A percentile compares a stretch with the other conserved stretches of the same genome.
Evolutionary conservation across 2,888 invertebrate genomes (phyloP).

Genomic region (Pseudanteris insignis): DNA sequence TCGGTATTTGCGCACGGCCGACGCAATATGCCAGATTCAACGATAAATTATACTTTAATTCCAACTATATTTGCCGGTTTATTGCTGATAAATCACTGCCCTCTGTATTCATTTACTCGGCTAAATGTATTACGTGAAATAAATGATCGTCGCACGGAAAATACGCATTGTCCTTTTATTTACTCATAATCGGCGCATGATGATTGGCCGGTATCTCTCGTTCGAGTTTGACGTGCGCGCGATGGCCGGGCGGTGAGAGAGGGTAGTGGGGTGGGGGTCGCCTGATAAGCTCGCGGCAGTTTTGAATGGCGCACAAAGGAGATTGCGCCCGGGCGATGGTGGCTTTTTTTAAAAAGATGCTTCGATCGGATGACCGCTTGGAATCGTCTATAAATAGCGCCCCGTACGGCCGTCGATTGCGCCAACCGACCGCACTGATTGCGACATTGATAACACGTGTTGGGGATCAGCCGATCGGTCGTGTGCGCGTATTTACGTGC

Average conservation of each 20-base stretch:
- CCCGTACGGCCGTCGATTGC: constrained; percentile 53
- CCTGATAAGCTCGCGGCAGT: constrained; percentile 26
- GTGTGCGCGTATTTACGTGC: constrained; percentile 66
- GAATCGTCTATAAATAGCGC: constrained; percentile 65
- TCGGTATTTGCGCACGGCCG: constrained; percentile 21
- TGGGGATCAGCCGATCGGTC: constrained; percentile 63
- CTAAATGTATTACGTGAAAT: constrained; percentile 31
- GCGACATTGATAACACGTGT: constrained; percentile 65
- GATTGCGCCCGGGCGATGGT: constrained; percentile 18
- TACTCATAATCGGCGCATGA: constrained; percentile 29
- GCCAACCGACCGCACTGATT: constrained; percentile 64
- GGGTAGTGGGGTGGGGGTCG: too few species aligned
- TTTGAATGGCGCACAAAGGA: constrained; percentile 28
- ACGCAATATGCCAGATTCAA: constrained; percentile 34
- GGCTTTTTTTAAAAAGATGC: constrained; percentile 31
- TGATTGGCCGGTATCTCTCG: constrained; percentile 22
- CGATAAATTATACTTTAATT: constrained; percentile 43
- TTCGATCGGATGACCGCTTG: constrained; percentile 56
- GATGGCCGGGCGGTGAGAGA: constrained; percentile 18
- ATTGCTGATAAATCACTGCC: constrained; percentile 44
- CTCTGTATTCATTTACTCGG: constrained; percentile 25
- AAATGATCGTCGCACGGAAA: constrained; percentile 26
- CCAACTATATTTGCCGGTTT: constrained; percentile 37
- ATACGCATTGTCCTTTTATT: constrained; percentile 43
- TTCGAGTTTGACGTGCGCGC: constrained; percentile 20